Conservation (phyloP, 1,140 invertebrate genomes). For the Oscheius sp. region DNA sequence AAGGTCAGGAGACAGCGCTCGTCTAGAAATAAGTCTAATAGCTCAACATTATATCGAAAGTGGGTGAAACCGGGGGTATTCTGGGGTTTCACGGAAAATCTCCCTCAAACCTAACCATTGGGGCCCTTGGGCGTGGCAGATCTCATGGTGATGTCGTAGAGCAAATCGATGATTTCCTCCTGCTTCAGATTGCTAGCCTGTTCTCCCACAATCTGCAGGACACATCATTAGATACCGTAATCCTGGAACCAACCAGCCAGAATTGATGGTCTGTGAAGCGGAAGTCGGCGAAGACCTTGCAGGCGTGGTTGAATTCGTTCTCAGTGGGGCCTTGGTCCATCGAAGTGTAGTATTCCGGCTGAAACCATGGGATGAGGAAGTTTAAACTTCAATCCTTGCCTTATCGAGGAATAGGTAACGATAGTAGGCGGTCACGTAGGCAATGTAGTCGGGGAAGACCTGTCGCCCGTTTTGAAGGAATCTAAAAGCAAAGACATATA, state of each 20-base stretch:
- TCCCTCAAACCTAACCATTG: too few species aligned
- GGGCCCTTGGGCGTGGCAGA: background rate
- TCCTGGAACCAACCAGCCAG: background rate
- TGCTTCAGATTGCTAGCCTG: background rate
- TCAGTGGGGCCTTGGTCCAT: constrained; percentile 18
- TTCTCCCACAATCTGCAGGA: constrained; percentile 2
- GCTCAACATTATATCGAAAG: background rate
- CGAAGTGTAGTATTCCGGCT: constrained; percentile 14
- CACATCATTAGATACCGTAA: background rate
- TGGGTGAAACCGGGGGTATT: too few species aligned
- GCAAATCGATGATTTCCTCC: background rate
- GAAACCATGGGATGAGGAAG: background rate
- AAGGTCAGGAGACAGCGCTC: background rate
- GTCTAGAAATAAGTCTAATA: background rate
- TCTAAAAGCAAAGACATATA: too few species aligned
- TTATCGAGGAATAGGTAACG: constrained; percentile 7
- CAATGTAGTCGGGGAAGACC: background rate
- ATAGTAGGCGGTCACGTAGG: background rate
- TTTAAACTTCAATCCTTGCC: background rate
- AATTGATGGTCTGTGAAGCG: background rate
- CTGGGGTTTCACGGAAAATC: too few species aligned
- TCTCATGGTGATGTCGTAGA: constrained; percentile 1
- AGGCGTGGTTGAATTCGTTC: background rate
- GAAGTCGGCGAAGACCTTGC: background rate
- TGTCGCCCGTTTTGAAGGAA: background rate